Conservation (phyloP, 1,140 invertebrate species). For the Phortica variegata region DNA sequence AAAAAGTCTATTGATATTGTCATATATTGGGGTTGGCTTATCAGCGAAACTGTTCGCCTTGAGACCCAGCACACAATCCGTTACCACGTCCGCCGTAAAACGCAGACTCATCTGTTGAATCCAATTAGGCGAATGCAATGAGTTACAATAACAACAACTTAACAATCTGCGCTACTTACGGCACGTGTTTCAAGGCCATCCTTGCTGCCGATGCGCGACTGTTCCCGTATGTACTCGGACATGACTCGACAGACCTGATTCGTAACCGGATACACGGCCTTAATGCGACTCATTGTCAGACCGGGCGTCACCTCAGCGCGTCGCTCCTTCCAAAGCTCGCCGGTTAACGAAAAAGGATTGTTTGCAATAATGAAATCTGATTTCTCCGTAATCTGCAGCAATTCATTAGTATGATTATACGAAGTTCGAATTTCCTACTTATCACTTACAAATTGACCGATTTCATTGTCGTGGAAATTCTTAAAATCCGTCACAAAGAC, state of each 20-base stretch:
- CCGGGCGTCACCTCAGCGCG: constrained; percentile 61
- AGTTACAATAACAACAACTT: background rate
- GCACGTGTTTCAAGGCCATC: constrained; percentile 36
- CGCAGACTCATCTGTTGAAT: constrained; percentile 35
- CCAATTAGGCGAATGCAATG: background rate
- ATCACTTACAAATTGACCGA: constrained; percentile 20
- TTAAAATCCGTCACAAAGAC: constrained; percentile 60
- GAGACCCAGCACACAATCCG: constrained; percentile 58
- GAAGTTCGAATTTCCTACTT: background rate
- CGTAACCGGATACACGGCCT: constrained; percentile 45
- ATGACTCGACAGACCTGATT: constrained; percentile 39
- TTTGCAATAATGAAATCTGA: constrained; percentile 52
- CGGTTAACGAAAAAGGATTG: constrained; percentile 56
- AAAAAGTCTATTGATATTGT: constrained; percentile 28
- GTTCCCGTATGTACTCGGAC: constrained; percentile 31
- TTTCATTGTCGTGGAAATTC: constrained; percentile 55
- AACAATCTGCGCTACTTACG: constrained; percentile 19
- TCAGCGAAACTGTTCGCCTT: constrained; percentile 49
- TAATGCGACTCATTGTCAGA: constrained; percentile 58
- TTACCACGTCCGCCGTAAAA: constrained; percentile 60
- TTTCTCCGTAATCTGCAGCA: constrained; percentile 33
- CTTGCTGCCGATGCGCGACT: constrained; percentile 12
- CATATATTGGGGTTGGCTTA: constrained; percentile 32
- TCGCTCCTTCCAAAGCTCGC: constrained; percentile 61
- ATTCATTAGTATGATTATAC: constrained; percentile 7